Evolutionary conservation across 2,797 vertebrate species (phyloP), one percentile per base, ranked within the genome.

Genomic region (Malacoraja senta): DNA sequence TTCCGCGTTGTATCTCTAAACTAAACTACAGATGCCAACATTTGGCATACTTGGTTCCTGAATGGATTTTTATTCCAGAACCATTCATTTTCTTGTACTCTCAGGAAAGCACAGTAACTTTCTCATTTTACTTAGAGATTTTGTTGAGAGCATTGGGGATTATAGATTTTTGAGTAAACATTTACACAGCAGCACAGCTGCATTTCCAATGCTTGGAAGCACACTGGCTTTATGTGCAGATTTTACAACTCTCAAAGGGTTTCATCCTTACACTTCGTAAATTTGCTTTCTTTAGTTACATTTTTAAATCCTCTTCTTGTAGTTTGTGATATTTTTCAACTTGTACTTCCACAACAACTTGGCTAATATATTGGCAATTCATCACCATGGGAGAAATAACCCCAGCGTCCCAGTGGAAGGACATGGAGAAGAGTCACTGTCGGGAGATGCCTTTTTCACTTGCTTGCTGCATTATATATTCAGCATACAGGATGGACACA

Each of bases 111-210:
- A n/a, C 38, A 92, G 10, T 53, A 29, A 92, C 35, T 74, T 91
- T 91, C 68, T 38, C 12, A 44, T 92, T 92, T 71, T 53, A 76
- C 32, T 53, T 58, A 29, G 90, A 74, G n/a, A 9, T 10, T 13
- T 38, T 58, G 63, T 32, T 65, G 84, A 35, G 84, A 68, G 17
- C 9, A 68, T 35, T 88, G 29, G 44, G 71, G 71, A 92, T 92
- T 74, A 76, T 24, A 76, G 90, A 32, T 53, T 53, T 53, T 71
- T 21, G 24, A 53, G 72, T 19, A 26, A 92, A 7, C 35, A 76
- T 92, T 92, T 92, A 74, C 71, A 92, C 71, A 92, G 72, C 90
- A 92, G 90, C 90, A 92, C 90, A 92, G 90, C 38, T 92, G 90
- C 44, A 92, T 24, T 76, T 92, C 53, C 90, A 92, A 92, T 71